Evolutionary conservation across 1,140 invertebrate genomes (phyloP), one percentile per base, ranked within the genome.

Genomic region (Zaprionus ghesquierei): DNA sequence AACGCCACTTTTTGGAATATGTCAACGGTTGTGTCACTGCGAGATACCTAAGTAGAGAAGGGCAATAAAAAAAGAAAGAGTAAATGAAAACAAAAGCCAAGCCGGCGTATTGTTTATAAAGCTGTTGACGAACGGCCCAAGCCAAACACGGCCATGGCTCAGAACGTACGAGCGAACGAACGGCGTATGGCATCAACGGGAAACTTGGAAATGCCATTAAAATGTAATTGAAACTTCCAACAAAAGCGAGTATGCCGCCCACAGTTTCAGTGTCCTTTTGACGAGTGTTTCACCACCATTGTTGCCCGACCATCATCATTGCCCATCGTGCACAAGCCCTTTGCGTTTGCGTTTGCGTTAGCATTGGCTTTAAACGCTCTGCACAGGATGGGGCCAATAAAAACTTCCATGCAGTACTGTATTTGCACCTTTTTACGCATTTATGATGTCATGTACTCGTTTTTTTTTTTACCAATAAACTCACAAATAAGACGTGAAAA

Each of bases 1-100:
- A 96, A 29, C 96, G 93, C 60, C 96, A 92, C 87, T 95, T 94
- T 71, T 95, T 94, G 27, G 96, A 96, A 92, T 98, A 97, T 70
- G 95, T 95, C 55, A 98, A 91, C 0, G 96, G 96, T 81, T 96
- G 95, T 49, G 96, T 97, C 35, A 98, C 96, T n/a, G 97, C 96
- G 56, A 96, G 93, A 92, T 97, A 98, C 51, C 97, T 90, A 75
- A 54, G 75, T 61, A 68, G 50, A 73, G n/a, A n/a, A n/a, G 77
- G 56, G 70, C 46, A 66, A 69, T 46, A 63, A 66, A 64, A 58
- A 70, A 66, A n/a, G n/a, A n/a, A 63, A 65, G 65, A 53, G 64
- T 77, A 77, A 77, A 76, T 68, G 54, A 78, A 89, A 89, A 89
- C 86, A 86, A 85, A 89, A 90, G 79, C 73, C 60, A 85, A 64